A percentile compares a stretch with the other conserved stretches of the same genome.
Evolutionary conservation across 2,888 invertebrate genomes (phyloP).

Genomic region (Philopedon plagiatum): DNA sequence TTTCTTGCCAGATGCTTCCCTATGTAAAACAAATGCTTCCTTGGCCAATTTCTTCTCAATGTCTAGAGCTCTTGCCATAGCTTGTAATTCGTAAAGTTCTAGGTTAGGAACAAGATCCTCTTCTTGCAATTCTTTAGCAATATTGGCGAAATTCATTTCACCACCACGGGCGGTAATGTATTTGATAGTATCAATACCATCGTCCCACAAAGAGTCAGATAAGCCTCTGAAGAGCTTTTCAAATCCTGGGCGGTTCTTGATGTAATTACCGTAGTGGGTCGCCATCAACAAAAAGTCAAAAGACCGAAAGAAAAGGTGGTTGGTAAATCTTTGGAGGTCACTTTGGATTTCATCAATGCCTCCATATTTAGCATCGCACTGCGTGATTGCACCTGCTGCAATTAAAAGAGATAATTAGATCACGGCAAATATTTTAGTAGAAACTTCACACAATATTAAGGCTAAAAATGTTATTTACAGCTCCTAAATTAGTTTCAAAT

Average conservation of each 20-base stretch:
- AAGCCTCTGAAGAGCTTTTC: conserved; percentile 80
- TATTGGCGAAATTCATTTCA: conserved; percentile 71
- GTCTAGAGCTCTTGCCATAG: conserved; percentile 82
- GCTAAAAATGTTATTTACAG: no score
- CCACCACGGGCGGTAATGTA: conserved; percentile 83
- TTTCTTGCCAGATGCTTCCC: conserved; percentile 38
- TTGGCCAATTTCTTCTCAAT: conserved; percentile 80
- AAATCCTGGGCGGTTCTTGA: conserved; percentile 83
- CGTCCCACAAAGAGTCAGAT: conserved; percentile 83
- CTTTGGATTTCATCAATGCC: conserved; percentile 71
- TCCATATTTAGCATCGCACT: conserved; percentile 79
- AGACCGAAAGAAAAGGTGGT: conserved; percentile 79
- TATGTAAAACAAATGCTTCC: conserved; percentile 79
- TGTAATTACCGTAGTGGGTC: conserved; percentile 83
- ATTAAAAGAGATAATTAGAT: conserved; percentile 17
- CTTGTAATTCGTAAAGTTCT: conserved; percentile 78
- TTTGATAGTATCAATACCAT: conserved; percentile 83
- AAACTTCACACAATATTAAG: no score
- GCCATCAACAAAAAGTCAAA: conserved; percentile 83
- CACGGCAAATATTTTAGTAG: not conserved
- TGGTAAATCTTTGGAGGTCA: conserved; percentile 73
- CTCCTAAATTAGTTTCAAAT: no score
- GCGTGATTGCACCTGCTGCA: conserved; percentile 61
- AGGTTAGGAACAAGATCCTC: conserved; percentile 47
- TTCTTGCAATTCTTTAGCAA: conserved; percentile 59